Percentiles rank a stretch among this genome's conserved stretches.
Evolutionary conservation across 2,113 vertebrate species (phyloP).

Genomic region (Periophthalmodon schlosseri): DNA sequence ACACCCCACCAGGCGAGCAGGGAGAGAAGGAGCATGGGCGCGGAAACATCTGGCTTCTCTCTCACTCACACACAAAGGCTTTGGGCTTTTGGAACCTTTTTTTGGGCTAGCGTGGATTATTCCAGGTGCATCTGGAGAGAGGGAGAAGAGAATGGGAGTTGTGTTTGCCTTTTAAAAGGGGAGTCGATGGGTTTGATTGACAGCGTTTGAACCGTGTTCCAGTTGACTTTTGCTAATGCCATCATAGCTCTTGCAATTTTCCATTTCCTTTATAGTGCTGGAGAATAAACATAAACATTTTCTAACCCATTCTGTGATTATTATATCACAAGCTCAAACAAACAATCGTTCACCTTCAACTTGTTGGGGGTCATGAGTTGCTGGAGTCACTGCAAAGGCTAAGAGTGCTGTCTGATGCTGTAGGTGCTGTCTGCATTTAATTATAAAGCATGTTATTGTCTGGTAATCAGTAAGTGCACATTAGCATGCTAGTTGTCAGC

Average conservation of each 20-base stretch:
- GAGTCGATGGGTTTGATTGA: constrained; percentile 70
- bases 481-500: too few relatives aligned
- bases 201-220: constrained; percentile 68
- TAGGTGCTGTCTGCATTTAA: too few relatives aligned
- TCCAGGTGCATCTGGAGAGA: constrained; percentile 77
- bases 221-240: constrained; percentile 70
- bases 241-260: constrained; percentile 50
- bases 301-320: constrained; percentile 36
- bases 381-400: neutral
- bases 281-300: constrained; percentile 30
- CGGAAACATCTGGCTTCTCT: constrained; percentile 82
- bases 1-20: constrained; percentile 73
- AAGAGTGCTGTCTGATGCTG: neutral
- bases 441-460: too few relatives aligned
- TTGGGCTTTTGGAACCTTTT: constrained; percentile 58
- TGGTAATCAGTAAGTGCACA: too few relatives aligned
- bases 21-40: constrained; percentile 58
- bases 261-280: constrained; percentile 43
- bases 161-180: constrained; percentile 27
- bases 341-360: neutral
- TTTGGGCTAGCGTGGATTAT: constrained; percentile 67
- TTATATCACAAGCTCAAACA: neutral
- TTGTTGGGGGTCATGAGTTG: neutral
- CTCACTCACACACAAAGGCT: constrained; percentile 45
- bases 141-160: constrained; percentile 40